Percentiles rank a stretch among this genome's conserved stretches.
Conservation (phyloP, 2,797 vertebrate genomes). For the Paguma larvata region DNA sequence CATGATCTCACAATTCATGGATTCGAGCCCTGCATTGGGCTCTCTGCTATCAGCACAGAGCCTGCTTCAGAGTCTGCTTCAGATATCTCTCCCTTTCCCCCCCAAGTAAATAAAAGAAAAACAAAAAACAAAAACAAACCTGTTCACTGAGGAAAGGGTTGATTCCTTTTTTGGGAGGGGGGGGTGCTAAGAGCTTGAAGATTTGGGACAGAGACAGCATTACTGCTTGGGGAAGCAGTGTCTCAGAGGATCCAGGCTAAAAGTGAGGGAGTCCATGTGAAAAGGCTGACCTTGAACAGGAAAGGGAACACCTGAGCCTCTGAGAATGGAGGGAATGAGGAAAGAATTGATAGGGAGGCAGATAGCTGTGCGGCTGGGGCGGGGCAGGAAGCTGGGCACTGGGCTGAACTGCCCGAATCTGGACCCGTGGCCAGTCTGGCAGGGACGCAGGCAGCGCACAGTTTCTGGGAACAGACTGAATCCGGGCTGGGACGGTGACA, state of each 20-base stretch:
- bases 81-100: no score
- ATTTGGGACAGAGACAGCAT: not conserved
- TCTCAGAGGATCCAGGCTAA: not conserved
- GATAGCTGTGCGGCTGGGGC: not conserved
- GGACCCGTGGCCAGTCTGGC: not conserved
- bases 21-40: no score
- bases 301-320: not conserved
- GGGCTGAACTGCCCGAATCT: not conserved
- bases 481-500: not conserved
- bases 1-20: no score
- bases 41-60: no score
- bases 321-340: conserved; percentile 30
- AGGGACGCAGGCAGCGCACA: rapidly evolving
- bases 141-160: not conserved
- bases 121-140: not conserved
- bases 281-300: conserved; percentile 6
- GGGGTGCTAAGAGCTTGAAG: not conserved
- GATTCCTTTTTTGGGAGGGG: no score
- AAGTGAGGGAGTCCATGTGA: not conserved
- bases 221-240: not conserved
- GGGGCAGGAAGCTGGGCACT: not conserved
- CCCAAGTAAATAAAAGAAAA: not conserved
- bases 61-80: no score
- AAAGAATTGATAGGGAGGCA: not conserved
- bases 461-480: not conserved